Base-by-base conservation (phyloP, 23 tunicate species). In the Phallusia fumigata region DNA sequence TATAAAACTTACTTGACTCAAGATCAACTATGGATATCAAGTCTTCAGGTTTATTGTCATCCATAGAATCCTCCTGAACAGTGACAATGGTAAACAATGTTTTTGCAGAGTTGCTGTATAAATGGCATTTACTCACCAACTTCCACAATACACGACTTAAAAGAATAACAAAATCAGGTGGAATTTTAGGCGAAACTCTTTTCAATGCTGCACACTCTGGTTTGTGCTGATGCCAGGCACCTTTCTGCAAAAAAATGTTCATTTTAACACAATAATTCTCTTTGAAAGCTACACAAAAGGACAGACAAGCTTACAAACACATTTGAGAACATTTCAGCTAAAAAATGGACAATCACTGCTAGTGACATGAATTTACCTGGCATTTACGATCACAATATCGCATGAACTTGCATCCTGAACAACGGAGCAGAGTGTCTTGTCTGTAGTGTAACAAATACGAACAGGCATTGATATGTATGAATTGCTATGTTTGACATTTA, bases 381-480 rank as follows among this genome's bases (percentile, higher is more conserved):
- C 96, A 91, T 18, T 78, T 79, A 78, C 85, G 52, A 45, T 91
- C 72, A 69, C 96, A 91, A 65, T 91, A 91, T 78, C 85, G 83
- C 96, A 91, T 91, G 73, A 75, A 91, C 73, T 91, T 91, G 81
- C 96, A 91, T 33, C 96, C 90, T 24, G 96, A 91, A 86, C 96
- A 91, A 44, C 90, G 82, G 16, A 91, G 88, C n/a, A 91, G 49
- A 22, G 84, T 79, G 30, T 86, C 90, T 79, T 86, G 90, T 33
- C 90, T 89, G 53, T 21, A 58, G 1, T 1, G 28, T 58, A 5
- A 22, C 69, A 58, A 22, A 22, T 58, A 58, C 2, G 13, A 58
- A 58, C 47, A 3, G 5, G 47, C 47, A 10, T 40, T 3, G 10
- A 40, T 40, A 40, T 40, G 10, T 10, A 40, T 40, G 10, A 40